Evolutionary conservation across 2,797 vertebrate genomes (phyloP).

Genomic region (Falco novaeseelandiae): DNA sequence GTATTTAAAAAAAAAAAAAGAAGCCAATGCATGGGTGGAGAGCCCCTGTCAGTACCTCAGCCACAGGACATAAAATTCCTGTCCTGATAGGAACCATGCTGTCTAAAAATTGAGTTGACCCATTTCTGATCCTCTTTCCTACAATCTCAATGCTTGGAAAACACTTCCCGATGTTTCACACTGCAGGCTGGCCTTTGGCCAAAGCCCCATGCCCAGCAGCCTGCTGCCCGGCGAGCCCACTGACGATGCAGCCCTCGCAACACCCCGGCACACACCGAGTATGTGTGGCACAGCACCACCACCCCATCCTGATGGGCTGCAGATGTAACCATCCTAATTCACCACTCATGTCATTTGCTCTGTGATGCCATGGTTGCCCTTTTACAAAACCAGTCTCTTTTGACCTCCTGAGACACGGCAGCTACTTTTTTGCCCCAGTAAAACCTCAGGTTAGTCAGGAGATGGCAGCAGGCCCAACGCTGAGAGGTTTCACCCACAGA

Average conservation of each 20-base stretch:
- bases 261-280: accelerated
- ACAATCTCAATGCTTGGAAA: not conserved
- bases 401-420: not conserved
- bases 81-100: not conserved
- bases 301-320: not conserved
- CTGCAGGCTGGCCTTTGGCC: not conserved
- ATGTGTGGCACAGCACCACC: not conserved
- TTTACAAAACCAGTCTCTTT: not conserved
- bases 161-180: not conserved
- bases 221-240: not conserved
- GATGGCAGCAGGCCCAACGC: not conserved
- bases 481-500: not conserved
- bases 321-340: not conserved
- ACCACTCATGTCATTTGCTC: not conserved
- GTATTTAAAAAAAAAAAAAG: not conserved
- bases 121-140: not conserved
- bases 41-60: not conserved
- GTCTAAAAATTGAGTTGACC: not conserved
- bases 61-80: not conserved
- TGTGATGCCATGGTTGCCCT: not conserved
- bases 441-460: not conserved
- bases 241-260: not conserved
- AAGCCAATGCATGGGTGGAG: not conserved
- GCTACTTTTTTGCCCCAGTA: not conserved
- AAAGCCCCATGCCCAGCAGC: not conserved